These are phyloP conservation scores for Gracilinanus agilis DNA, from an alignment of 2,113 vertebrate genomes.

Conservation along the genomic window DNA sequence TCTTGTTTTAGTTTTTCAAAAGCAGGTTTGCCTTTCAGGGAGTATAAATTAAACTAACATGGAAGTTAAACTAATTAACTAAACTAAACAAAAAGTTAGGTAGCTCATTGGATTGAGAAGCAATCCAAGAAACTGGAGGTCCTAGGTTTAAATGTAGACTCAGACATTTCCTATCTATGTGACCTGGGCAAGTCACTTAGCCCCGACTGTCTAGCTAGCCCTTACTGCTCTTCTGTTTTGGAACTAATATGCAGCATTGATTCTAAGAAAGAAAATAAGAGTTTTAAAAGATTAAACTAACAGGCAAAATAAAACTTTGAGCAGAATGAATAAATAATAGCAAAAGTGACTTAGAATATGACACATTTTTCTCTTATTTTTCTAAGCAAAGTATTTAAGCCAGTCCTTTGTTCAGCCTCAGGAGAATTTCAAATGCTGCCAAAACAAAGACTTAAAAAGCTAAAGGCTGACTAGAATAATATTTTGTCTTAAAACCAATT, in stretches of 20 bases:
- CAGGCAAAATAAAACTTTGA: not conserved
- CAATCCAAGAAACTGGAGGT: too few species aligned
- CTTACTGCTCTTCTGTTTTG: too few species aligned
- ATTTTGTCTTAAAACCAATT: not conserved
- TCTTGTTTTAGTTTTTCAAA: slow-evolving; percentile 44
- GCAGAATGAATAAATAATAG: not conserved
- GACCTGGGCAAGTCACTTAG: too few species aligned
- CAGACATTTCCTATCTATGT: too few species aligned
- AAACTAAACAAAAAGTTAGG: too few species aligned
- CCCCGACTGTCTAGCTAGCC: too few species aligned
- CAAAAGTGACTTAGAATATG: not conserved
- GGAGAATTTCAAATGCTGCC: not conserved
- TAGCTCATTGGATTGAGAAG: too few species aligned
- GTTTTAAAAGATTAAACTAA: not conserved
- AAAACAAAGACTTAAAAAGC: slow-evolving; percentile 23
- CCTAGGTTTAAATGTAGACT: too few species aligned
- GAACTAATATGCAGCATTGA: too few species aligned
- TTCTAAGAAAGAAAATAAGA: too few species aligned
- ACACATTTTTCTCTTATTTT: not conserved
- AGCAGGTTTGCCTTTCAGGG: slow-evolving; percentile 11
- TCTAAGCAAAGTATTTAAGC: slow-evolving; percentile 27
- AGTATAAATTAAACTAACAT: not conserved
- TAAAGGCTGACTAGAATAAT: not conserved
- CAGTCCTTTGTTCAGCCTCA: not conserved
- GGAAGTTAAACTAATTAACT: too few species aligned